Evolutionary conservation across 2,797 vertebrate species (phyloP), one percentile per base, ranked within the genome.

Genomic region (Rhinella marina): DNA sequence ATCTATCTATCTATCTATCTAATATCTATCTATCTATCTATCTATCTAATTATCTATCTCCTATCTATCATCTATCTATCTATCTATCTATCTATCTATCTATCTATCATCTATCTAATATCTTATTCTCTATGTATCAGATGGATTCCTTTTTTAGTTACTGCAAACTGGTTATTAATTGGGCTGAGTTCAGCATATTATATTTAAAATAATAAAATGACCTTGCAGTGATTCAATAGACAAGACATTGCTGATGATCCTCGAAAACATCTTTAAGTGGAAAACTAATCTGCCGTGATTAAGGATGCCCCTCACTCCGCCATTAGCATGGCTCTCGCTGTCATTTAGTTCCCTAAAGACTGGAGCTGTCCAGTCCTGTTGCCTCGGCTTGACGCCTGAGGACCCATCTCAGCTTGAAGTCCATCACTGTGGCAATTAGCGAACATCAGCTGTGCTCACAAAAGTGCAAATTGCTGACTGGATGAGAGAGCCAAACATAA

Each of bases 361-460:
- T 27, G 62, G 50, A 89, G 62, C 84, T 89, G 88, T 89, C 88
- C 84, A 41, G 32, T 89, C 72, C 32, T 72, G 62, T 89, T 82
- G 52, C 54, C 54, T 86, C 17, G 17, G 17, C 13, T 61, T 82
- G 29, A 79, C 14, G 88, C 84, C 52, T 83, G 78, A 29, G 73
- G 84, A 89, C 79, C 88, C 41, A 25, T 88, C 82, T 80, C 57
- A 76, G 41, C 59, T 82, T 62, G 84, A 85, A 76, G 29, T n/a
- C 79, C 80, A 89, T 89, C 88, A 86, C 62, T 83, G 72, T 79
- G 29, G 84, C 84, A 89, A 89, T 89, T 89, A 89, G 73, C 19
- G 17, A 54, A 52, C 29, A 82, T 86, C 79, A 86, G 84, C 84
- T 86, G 78, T 86, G 68, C 84, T 82, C 80, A 86, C 21, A 27